Conservation (phyloP, 2,888 invertebrate species). For the Noctua fimbriata region DNA sequence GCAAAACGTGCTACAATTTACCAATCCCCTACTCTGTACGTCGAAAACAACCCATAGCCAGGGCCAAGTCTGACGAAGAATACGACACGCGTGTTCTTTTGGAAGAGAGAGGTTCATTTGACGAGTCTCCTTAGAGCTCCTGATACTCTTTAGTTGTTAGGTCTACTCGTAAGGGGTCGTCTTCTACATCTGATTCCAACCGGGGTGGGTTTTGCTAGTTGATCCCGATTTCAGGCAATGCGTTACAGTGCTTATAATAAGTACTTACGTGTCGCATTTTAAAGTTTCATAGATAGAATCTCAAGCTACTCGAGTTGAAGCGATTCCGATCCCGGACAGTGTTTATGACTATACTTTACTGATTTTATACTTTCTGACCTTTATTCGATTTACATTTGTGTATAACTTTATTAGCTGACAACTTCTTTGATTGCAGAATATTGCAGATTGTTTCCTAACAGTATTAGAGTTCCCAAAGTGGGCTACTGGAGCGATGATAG, state of each 20-base stretch:
- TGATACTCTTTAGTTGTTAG: neutral
- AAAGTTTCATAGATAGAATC: no score
- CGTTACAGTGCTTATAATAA: neutral
- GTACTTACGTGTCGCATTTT: neutral
- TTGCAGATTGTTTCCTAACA: neutral
- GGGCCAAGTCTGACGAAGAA: no score
- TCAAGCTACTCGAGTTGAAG: neutral
- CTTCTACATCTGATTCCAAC: neutral
- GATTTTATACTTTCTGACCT: neutral
- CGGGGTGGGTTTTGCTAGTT: neutral
- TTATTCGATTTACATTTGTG: neutral
- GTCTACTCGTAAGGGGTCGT: neutral
- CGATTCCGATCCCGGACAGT: neutral
- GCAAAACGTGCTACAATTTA: neutral
- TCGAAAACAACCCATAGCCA: neutral
- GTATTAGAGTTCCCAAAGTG: slow-evolving; percentile 1
- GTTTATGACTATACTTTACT: neutral
- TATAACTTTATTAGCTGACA: neutral
- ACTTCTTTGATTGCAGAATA: neutral
- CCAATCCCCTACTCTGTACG: neutral
- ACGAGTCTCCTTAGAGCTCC: neutral
- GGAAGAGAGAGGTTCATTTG: neutral
- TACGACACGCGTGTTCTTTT: neutral
- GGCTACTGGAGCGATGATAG: neutral
- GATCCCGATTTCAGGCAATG: neutral